Evolutionary conservation across 2,797 vertebrate species (phyloP).

Genomic region (Anas georgica): DNA sequence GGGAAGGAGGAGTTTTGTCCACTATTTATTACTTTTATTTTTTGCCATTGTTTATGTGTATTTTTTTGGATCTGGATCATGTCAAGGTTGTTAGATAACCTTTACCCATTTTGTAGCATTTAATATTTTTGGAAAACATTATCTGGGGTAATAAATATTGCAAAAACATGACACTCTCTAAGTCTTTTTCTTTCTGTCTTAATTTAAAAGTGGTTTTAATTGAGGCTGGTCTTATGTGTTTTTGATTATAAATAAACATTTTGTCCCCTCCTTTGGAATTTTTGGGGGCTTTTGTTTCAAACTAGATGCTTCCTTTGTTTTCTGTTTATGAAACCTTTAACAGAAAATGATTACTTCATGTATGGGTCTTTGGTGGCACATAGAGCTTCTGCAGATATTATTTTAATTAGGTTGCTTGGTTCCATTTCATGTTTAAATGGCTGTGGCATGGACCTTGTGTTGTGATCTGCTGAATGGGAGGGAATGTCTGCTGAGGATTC

Average conservation of each 20-base stretch:
- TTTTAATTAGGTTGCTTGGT: conserved; percentile 69
- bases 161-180: background rate
- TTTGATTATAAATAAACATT: background rate
- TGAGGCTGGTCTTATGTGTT: background rate
- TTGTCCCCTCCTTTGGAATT: background rate
- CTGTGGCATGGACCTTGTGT: conserved; percentile 44
- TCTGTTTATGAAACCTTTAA: conserved; percentile 44
- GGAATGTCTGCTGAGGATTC: conserved; percentile 60
- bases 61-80: background rate
- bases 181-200: background rate
- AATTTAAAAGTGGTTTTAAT: background rate
- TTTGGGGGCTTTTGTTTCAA: conserved; percentile 7
- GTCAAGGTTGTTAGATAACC: background rate
- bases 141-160: background rate
- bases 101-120: background rate
- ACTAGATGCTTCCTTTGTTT: conserved; percentile 39
- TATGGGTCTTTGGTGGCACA: conserved; percentile 31
- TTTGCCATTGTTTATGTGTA: background rate
- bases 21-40: background rate
- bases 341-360: conserved; percentile 42
- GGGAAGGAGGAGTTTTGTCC: background rate
- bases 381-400: conserved; percentile 58
- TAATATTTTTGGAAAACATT: background rate
- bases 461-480: conserved; percentile 58
- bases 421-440: conserved; percentile 66